phyloP scores from a whole-genome alignment of 2,113 vertebrate genomes.

The Etheostoma spectabile region DNA sequence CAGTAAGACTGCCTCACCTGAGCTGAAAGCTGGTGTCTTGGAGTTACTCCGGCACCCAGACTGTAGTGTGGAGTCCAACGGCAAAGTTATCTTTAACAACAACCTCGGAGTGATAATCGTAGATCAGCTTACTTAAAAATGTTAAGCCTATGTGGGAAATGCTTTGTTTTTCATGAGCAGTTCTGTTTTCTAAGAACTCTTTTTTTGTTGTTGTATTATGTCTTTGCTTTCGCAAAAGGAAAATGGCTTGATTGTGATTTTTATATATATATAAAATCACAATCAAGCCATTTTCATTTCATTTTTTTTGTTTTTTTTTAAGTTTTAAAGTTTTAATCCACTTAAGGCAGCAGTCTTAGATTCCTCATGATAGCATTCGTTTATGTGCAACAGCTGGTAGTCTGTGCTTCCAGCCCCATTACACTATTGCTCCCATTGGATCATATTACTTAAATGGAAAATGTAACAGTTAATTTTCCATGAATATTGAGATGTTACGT shows the following conservation, averaged over 20 bases:
- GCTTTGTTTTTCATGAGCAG: neutral
- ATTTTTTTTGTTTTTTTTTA: no score
- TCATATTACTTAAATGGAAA: constrained; percentile 15
- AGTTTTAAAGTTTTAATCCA: neutral
- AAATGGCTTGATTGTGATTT: neutral
- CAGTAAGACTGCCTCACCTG: constrained; percentile 84
- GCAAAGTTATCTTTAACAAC: constrained; percentile 90
- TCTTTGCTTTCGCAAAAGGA: neutral
- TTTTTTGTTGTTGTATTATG: neutral
- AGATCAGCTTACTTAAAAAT: constrained; percentile 67
- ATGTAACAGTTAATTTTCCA: constrained; percentile 17
- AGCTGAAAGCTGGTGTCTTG: constrained; percentile 86
- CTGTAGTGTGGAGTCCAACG: constrained; percentile 85
- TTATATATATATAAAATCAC: no score
- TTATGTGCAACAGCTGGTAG: constrained; percentile 28
- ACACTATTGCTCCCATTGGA: constrained; percentile 23
- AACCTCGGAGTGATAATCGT: constrained; percentile 86
- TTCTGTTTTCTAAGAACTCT: neutral
- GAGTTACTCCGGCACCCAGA: constrained; percentile 86
- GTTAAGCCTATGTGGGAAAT: neutral
- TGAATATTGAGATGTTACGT: constrained; percentile 1
- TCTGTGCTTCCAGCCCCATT: constrained; percentile 10
- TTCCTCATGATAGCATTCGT: constrained; percentile 10
- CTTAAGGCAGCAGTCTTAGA: neutral
- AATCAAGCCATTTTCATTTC: no score